Conservation (phyloP, 2,888 invertebrate species). For the Melanostoma mellinum region DNA sequence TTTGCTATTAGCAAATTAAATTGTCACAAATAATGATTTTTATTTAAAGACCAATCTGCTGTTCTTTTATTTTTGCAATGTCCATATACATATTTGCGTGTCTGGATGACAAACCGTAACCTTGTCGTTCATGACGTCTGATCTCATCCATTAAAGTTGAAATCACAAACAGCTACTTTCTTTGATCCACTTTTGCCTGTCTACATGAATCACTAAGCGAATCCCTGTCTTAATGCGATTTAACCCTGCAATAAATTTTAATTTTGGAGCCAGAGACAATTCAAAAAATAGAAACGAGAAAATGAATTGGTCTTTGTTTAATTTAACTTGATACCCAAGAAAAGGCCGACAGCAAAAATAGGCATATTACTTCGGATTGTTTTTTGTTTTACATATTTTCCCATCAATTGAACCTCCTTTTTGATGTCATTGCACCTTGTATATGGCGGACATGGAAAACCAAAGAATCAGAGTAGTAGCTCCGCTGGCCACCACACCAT, state of each 20-base stretch:
- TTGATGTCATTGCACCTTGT: constrained; percentile 61
- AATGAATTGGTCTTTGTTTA: constrained; percentile 1
- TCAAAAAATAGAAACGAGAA: constrained; percentile 1
- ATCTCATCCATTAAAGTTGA: constrained; percentile 7
- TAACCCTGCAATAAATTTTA: constrained; percentile 21
- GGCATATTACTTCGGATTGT: constrained; percentile 17
- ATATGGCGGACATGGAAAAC: constrained; percentile 19
- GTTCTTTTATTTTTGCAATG: background rate
- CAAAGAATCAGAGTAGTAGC: constrained; percentile 35
- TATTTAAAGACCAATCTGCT: background rate
- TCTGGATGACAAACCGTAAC: constrained; percentile 26
- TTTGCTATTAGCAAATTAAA: background rate
- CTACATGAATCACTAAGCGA: constrained; percentile 32
- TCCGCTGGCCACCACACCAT: constrained; percentile 46
- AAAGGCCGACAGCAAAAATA: constrained; percentile 18
- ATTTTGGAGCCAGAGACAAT: constrained; percentile 19
- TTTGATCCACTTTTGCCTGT: constrained; percentile 2
- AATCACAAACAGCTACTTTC: background rate
- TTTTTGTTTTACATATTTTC: constrained; percentile 6
- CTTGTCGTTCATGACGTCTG: constrained; percentile 48
- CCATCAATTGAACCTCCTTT: constrained; percentile 41
- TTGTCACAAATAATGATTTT: background rate
- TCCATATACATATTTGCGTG: background rate
- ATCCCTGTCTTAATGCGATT: constrained; percentile 6
- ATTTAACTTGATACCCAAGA: constrained; percentile 31